These are phyloP conservation scores for Sitophilus oryzae DNA, from an alignment of 1,140 invertebrate species.

Conservation along the genomic window DNA sequence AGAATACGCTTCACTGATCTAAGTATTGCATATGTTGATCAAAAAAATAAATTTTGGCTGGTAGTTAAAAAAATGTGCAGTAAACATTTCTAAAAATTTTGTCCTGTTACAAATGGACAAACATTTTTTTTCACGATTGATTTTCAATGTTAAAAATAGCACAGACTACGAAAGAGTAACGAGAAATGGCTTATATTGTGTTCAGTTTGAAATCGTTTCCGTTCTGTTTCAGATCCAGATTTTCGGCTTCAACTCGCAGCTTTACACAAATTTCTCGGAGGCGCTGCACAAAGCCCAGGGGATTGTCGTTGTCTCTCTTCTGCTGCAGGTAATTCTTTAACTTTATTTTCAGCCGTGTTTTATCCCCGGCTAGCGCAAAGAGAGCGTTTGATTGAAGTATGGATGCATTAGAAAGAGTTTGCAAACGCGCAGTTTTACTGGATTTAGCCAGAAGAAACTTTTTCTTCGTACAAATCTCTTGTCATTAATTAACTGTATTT, in stretches of 20 bases:
- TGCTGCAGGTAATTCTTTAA: conserved; percentile 66
- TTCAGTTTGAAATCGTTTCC: conserved; percentile 32
- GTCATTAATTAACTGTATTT: too few species aligned
- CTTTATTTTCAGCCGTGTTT: background rate
- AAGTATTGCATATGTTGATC: too few species aligned
- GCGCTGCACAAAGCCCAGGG: conserved; percentile 83
- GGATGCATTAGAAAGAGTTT: background rate
- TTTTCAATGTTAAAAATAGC: background rate
- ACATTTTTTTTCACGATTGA: too few species aligned
- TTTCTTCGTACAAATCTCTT: too few species aligned
- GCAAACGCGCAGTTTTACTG: background rate
- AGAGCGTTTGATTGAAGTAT: background rate
- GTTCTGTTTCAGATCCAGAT: conserved; percentile 78
- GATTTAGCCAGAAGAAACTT: too few species aligned
- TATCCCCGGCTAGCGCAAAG: background rate
- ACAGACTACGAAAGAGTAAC: background rate
- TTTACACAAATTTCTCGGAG: conserved; percentile 87
- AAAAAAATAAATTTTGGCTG: too few species aligned
- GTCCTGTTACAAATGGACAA: too few species aligned
- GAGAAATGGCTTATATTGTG: conserved; percentile 4
- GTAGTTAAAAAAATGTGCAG: too few species aligned
- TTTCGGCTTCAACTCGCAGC: conserved; percentile 88
- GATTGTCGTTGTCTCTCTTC: conserved; percentile 78
- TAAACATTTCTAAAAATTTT: too few species aligned
- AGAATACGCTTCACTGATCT: too few species aligned